Conservation (phyloP, 2,113 vertebrate genomes). For the Zootoca vivipara region DNA sequence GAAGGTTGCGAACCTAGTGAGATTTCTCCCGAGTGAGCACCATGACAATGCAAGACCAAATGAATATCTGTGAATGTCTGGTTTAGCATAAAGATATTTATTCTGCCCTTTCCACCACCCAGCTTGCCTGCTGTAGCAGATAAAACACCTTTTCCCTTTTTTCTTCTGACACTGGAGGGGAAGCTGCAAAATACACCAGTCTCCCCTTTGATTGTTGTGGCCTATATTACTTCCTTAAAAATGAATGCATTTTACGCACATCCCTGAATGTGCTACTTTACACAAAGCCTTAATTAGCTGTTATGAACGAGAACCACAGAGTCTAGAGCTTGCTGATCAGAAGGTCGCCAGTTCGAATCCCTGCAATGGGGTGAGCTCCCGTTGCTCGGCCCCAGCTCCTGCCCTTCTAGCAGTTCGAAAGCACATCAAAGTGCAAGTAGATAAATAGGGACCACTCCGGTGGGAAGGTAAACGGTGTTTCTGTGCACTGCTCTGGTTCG, state of each 20-base stretch:
- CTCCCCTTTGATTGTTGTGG: neutral
- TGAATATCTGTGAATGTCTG: conserved; percentile 26
- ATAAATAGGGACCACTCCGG: no score
- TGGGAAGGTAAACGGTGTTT: no score
- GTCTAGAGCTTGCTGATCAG: no score
- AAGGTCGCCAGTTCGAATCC: no score
- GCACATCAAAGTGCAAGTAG: no score
- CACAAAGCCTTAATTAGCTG: conserved; percentile 32
- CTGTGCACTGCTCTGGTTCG: no score
- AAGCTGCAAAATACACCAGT: conserved; percentile 29
- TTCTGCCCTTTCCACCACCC: neutral
- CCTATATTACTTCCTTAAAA: neutral
- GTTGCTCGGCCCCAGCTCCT: no score
- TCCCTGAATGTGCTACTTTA: neutral
- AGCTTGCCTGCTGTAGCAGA: conserved; percentile 1
- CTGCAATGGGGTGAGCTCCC: no score
- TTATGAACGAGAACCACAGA: no score
- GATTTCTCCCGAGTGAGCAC: conserved; percentile 43
- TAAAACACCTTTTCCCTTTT: neutral
- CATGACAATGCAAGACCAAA: conserved; percentile 11
- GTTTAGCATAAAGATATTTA: conserved; percentile 3
- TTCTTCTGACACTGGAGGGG: conserved; percentile 41
- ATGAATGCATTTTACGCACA: neutral
- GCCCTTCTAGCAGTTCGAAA: no score
- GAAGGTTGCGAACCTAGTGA: conserved; percentile 39